Evolutionary conservation across 1,140 invertebrate genomes (phyloP), one percentile per base, ranked within the genome.

Genomic region (Sarcophaga peregrina): DNA sequence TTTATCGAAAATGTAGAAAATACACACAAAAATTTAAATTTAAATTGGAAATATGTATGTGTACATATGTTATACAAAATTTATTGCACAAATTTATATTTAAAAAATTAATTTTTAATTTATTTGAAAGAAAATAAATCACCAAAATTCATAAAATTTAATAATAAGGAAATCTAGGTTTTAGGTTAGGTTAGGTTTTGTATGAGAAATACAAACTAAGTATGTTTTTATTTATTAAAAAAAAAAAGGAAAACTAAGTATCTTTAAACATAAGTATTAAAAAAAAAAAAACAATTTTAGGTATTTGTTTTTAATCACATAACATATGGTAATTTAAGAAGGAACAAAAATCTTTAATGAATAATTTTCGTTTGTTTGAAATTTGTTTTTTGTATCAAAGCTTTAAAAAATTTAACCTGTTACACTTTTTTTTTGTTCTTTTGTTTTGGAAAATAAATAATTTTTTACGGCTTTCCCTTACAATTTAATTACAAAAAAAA

Each of bases 51-150:
- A 58, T 6, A 58, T 58, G 15, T 58, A 58, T 58, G 25, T 58
- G 54, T 58, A 58, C 15, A 58, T 58, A 58, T n/a, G 15, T 58
- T 4, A n/a, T n/a, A 58, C 54, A 58, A 58, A 58, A 58, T 58
- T 58, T 58, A n/a, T n/a, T 58, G 54, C 54, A 58, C 54, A n/a
- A 58, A 58, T 58, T 58, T 58, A 58, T 37, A 37, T 9, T 58
- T 58, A n/a, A 13, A 58, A 58, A n/a, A n/a, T 37, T 37, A 2
- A 37, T 58, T 58, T 58, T 58, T 58, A 13, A n/a, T 58, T 58
- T 6, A 58, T 6, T 13, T n/a, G 13, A 58, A 58, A 13, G 15
- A 58, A 58, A 15, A 58, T 1, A 58, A 58, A 58, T 58, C 54
- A 58, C 54, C 54, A 58, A 58, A 58, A 37, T 13, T 58, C 54